phyloP scores from a whole-genome alignment of 2,797 vertebrate genomes.

The Lacerta bilineata region DNA sequence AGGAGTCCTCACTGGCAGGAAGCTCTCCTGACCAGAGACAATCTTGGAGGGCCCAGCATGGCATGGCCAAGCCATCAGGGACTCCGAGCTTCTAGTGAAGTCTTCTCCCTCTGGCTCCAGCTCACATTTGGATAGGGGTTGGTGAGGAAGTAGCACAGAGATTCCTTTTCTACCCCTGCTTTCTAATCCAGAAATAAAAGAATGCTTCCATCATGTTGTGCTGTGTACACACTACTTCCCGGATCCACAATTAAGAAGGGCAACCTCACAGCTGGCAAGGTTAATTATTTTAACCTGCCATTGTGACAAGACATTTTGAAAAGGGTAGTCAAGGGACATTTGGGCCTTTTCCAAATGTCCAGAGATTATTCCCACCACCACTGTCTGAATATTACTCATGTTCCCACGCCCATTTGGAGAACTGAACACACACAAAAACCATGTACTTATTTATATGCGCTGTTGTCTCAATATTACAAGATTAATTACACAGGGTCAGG shows the following conservation, averaged over 20 bases:
- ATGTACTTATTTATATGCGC: neutral
- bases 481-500: neutral
- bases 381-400: neutral
- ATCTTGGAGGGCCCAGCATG: neutral
- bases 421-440: neutral
- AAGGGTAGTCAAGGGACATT: neutral
- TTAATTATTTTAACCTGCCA: slow-evolving; percentile 50
- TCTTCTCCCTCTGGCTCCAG: neutral
- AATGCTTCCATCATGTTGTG: neutral
- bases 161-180: neutral
- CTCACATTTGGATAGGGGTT: neutral
- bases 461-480: neutral
- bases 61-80: neutral
- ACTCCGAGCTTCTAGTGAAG: neutral
- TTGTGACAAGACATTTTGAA: slow-evolving; percentile 56
- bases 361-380: neutral
- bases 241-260: neutral
- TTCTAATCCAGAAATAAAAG: neutral
- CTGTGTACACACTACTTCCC: neutral
- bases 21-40: neutral
- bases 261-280: slow-evolving; percentile 24
- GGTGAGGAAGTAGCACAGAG: neutral
- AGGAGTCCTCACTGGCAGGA: neutral
- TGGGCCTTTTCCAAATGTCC: neutral
- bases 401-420: neutral